Evolutionary conservation across 2,797 vertebrate species (phyloP).

Genomic region (Urosaurus nigricauda): DNA sequence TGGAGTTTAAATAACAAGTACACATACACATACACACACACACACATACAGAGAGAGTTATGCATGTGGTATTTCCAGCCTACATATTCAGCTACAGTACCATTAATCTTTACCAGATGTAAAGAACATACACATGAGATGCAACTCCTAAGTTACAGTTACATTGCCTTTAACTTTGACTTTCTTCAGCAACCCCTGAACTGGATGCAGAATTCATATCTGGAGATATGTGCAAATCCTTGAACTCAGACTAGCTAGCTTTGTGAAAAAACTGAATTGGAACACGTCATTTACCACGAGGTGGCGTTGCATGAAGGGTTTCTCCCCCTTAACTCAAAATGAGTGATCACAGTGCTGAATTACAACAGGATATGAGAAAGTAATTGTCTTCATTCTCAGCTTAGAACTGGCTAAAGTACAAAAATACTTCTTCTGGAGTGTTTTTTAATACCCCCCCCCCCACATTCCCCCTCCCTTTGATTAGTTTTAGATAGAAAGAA

Average conservation of each 20-base stretch:
- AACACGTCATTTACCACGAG: not conserved
- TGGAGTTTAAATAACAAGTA: too few species aligned
- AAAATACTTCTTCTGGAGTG: not conserved
- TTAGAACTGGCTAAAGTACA: not conserved
- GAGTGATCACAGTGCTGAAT: not conserved
- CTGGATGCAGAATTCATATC: too few species aligned
- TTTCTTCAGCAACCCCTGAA: not conserved
- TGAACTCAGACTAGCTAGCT: not conserved
- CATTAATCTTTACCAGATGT: not conserved
- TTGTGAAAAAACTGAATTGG: slow-evolving; percentile 2
- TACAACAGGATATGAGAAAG: not conserved
- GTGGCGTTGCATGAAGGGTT: slow-evolving; percentile 17
- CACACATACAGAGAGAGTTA: not conserved
- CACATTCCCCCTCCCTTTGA: not conserved
- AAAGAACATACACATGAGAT: not conserved
- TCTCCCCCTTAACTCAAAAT: not conserved
- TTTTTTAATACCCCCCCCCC: not conserved
- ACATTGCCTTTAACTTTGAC: not conserved
- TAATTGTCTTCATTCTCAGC: slow-evolving; percentile 28
- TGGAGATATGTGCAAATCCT: not conserved
- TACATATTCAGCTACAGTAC: not conserved
- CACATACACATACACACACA: too few species aligned
- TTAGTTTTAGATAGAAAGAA: not conserved
- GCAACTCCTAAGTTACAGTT: not conserved
- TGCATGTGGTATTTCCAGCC: not conserved